Conservation (phyloP, 1,140 invertebrate species). For the Sminthurinus signatus region DNA sequence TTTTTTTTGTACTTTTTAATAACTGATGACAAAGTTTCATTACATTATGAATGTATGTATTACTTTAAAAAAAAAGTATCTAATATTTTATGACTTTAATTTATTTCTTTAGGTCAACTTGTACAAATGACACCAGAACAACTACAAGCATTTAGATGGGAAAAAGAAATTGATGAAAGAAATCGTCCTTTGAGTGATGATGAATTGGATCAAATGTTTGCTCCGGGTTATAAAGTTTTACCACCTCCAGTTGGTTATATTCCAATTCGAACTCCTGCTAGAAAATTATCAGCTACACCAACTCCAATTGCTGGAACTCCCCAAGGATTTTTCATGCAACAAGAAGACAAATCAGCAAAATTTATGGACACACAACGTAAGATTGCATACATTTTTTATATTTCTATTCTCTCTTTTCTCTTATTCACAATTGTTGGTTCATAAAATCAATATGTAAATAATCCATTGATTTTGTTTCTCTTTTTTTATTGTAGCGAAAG, state of each 20-base stretch:
- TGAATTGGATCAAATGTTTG: slow-evolving; percentile 94
- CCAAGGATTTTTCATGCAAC: slow-evolving; percentile 92
- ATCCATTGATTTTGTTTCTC: too few species aligned
- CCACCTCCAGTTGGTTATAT: slow-evolving; percentile 93
- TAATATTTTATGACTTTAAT: too few species aligned
- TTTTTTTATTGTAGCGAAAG: too few species aligned
- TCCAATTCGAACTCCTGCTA: slow-evolving; percentile 92
- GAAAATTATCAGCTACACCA: slow-evolving; percentile 94
- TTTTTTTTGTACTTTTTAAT: too few species aligned
- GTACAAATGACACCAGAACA: slow-evolving; percentile 99
- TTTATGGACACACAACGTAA: slow-evolving; percentile 92
- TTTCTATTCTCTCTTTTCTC: too few species aligned
- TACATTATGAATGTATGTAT: too few species aligned
- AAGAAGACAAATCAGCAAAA: slow-evolving; percentile 72
- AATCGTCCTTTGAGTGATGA: slow-evolving; percentile 95
- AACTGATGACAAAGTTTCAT: too few species aligned
- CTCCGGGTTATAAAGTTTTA: slow-evolving; percentile 94
- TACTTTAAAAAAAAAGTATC: too few species aligned
- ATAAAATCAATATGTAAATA: too few species aligned
- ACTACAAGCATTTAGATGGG: slow-evolving; percentile 96
- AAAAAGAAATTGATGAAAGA: slow-evolving; percentile 95
- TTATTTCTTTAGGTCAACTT: slow-evolving; percentile 57
- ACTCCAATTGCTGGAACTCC: slow-evolving; percentile 91
- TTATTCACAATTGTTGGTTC: too few species aligned
- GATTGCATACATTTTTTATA: too few species aligned